These are phyloP conservation scores for Epinotia ramella DNA, from an alignment of 2,888 invertebrate genomes.

Conservation along the genomic window DNA sequence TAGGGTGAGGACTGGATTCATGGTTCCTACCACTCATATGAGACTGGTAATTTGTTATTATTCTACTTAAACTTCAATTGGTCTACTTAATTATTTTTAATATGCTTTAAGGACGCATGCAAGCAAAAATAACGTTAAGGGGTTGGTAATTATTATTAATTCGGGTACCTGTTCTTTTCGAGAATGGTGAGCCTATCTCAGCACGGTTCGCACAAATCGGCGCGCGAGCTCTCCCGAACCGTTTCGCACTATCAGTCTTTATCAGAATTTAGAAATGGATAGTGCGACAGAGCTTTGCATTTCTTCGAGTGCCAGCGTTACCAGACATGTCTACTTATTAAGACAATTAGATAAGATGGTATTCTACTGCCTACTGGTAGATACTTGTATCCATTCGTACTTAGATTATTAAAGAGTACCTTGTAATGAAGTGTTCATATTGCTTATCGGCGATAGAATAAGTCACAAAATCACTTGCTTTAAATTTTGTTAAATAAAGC, in stretches of 20 bases:
- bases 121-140: too few relatives aligned
- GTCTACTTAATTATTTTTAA: background rate
- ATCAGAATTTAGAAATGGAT: too few relatives aligned
- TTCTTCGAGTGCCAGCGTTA: background rate
- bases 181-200: background rate
- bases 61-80: background rate
- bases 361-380: background rate
- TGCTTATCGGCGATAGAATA: conserved; percentile 36
- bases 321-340: background rate
- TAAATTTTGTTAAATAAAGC: conserved; percentile 42
- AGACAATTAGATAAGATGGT: background rate
- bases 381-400: background rate
- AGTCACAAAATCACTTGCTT: conserved; percentile 25
- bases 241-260: too few relatives aligned
- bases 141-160: background rate
- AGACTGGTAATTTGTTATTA: background rate
- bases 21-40: too few relatives aligned
- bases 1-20: too few relatives aligned
- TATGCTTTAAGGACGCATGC: too few relatives aligned
- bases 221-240: too few relatives aligned
- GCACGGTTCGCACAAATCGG: too few relatives aligned
- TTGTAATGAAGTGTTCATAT: conserved; percentile 42
- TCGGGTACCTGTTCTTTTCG: background rate
- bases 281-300: background rate
- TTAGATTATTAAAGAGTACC: conserved; percentile 15